A percentile compares a stretch with the other conserved stretches of the same genome.
Evolutionary conservation across 1,140 invertebrate genomes (phyloP).

Genomic region (Calliopsis andreniformis): DNA sequence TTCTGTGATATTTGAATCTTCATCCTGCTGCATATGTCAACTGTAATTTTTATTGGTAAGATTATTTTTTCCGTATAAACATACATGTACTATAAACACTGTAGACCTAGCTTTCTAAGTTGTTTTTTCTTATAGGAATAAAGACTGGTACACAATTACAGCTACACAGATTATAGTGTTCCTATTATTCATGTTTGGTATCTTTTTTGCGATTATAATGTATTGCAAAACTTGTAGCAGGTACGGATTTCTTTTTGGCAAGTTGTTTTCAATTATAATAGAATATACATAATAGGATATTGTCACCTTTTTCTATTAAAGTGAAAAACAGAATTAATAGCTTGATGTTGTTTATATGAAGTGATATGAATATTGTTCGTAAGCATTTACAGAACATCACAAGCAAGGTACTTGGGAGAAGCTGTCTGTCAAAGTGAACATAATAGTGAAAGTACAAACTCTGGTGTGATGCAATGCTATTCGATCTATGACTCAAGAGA

Average conservation of each 20-base stretch:
- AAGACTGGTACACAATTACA: conserved; percentile 36
- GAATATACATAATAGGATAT: neutral
- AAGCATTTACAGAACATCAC: neutral
- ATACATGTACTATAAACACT: too few species aligned
- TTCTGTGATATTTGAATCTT: neutral
- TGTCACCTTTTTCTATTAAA: neutral
- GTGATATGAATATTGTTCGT: neutral
- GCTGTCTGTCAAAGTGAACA: too few species aligned
- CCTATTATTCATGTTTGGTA: conserved; percentile 51
- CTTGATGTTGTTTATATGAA: too few species aligned
- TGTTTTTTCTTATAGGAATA: conserved; percentile 49
- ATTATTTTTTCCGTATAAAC: neutral
- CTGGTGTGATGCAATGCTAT: neutral
- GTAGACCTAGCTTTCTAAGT: neutral
- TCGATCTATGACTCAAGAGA: neutral
- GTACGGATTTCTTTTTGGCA: conserved; percentile 23
- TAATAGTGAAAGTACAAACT: neutral
- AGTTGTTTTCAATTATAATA: neutral
- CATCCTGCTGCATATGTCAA: neutral
- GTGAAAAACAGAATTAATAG: neutral
- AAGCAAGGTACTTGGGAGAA: neutral
- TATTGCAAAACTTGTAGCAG: conserved; percentile 62
- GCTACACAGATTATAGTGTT: conserved; percentile 59
- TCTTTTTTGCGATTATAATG: conserved; percentile 56
- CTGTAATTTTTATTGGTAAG: conserved; percentile 6